A percentile compares a stretch with the other conserved stretches of the same genome.
Conservation (phyloP, 2,113 vertebrate species). For the Orientallactaga bullata region DNA sequence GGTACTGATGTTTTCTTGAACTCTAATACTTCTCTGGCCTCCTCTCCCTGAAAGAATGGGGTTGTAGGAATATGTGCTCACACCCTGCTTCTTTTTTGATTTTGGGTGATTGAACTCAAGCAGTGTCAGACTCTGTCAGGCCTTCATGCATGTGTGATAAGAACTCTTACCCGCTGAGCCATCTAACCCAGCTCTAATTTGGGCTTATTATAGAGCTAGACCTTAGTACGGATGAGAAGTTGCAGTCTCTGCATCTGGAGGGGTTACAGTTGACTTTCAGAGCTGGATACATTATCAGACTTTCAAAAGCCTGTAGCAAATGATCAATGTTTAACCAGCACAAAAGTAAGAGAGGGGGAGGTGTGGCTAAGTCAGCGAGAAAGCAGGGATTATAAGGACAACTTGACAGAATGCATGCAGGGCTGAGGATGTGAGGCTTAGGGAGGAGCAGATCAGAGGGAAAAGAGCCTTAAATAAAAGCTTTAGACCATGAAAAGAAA, state of each 20-base stretch:
- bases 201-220: not conserved
- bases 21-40: too few species aligned
- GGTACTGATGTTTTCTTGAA: too few species aligned
- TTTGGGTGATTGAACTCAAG: too few species aligned
- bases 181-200: not conserved
- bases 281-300: not conserved
- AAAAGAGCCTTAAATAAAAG: constrained; percentile 62
- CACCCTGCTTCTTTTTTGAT: too few species aligned
- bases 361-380: not conserved
- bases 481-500: constrained; percentile 44
- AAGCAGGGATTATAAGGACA: not conserved
- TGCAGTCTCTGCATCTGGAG: not conserved
- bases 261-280: not conserved
- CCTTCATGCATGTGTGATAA: too few species aligned
- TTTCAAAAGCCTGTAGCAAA: not conserved
- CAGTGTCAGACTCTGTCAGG: too few species aligned
- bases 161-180: too few species aligned
- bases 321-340: not conserved
- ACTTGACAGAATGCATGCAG: not conserved
- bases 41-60: too few species aligned
- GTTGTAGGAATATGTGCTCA: too few species aligned
- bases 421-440: not conserved
- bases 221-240: not conserved
- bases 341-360: not conserved
- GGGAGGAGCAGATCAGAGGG: not conserved